These are phyloP conservation scores for Picathartes gymnocephalus DNA, from an alignment of 2,113 vertebrate species.

Conservation along the genomic window DNA sequence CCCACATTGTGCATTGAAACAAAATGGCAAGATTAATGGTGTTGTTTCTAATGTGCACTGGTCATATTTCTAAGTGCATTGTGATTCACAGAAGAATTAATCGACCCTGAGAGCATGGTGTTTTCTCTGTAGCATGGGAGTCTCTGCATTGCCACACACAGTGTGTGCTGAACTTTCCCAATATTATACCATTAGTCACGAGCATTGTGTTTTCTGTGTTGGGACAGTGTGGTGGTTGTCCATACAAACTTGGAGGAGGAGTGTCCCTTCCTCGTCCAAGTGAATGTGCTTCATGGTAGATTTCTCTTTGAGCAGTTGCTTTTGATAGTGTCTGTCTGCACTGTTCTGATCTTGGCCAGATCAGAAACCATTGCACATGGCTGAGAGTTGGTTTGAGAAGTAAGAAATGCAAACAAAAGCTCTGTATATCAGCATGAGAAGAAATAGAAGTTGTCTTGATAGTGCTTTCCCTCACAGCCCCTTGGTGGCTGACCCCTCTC, in stretches of 20 bases:
- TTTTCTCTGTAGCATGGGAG: not conserved
- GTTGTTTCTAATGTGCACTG: not conserved
- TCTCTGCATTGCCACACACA: not conserved
- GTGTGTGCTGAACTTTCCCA: not conserved
- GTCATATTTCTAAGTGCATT: not conserved
- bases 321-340: not conserved
- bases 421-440: not conserved
- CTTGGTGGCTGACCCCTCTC: not conserved
- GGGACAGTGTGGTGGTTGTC: not conserved
- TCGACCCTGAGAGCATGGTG: not conserved
- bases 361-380: not conserved
- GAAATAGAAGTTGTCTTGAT: not conserved
- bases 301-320: not conserved
- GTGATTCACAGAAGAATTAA: not conserved
- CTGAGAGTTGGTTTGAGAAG: not conserved
- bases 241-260: not conserved
- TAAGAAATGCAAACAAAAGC: not conserved
- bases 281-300: accelerated
- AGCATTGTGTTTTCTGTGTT: not conserved
- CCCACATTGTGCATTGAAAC: not conserved
- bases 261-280: not conserved
- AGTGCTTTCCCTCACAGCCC: not conserved
- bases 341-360: not conserved
- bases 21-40: not conserved
- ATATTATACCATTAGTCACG: accelerated